A percentile compares a stretch with the other conserved stretches of the same genome.
Evolutionary conservation across 2,113 vertebrate species (phyloP).

Genomic region (Sterna hirundo): DNA sequence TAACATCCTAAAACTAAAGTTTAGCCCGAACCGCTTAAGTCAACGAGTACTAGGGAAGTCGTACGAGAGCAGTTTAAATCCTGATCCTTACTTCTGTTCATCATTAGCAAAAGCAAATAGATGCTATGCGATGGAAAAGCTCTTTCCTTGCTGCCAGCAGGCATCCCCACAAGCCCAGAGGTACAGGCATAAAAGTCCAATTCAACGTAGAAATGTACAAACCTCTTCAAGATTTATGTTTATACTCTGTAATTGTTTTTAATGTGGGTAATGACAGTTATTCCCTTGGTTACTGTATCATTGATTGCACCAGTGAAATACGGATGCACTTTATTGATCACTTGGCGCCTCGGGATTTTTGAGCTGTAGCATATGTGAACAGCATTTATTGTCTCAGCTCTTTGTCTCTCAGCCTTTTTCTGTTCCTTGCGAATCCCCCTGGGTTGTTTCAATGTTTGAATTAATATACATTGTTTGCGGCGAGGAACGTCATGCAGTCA

Average conservation of each 20-base stretch:
- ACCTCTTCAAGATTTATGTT: slow-evolving; percentile 16
- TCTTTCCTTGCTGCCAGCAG: neutral
- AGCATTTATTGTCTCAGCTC: neutral
- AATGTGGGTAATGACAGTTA: slow-evolving; percentile 43
- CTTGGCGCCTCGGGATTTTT: slow-evolving; percentile 15
- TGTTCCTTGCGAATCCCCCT: neutral
- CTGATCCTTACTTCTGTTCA: neutral
- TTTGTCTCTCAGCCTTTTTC: neutral
- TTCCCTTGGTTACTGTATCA: slow-evolving; percentile 54
- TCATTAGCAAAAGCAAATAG: neutral
- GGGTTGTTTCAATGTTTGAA: neutral
- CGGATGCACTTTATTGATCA: slow-evolving; percentile 46
- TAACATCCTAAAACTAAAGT: neutral
- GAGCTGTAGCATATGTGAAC: neutral
- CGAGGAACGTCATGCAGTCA: neutral
- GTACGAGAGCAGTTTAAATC: neutral
- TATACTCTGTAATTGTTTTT: slow-evolving; percentile 54
- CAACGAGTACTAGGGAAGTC: neutral
- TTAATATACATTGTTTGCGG: neutral
- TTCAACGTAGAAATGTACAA: neutral
- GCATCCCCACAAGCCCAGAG: neutral
- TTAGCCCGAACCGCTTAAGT: neutral
- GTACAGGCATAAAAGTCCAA: neutral
- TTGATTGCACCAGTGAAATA: slow-evolving; percentile 49
- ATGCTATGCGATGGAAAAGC: neutral